These are phyloP conservation scores for Harlomillsia oculata DNA, from an alignment of 1,140 invertebrate species.

Conservation along the genomic window DNA sequence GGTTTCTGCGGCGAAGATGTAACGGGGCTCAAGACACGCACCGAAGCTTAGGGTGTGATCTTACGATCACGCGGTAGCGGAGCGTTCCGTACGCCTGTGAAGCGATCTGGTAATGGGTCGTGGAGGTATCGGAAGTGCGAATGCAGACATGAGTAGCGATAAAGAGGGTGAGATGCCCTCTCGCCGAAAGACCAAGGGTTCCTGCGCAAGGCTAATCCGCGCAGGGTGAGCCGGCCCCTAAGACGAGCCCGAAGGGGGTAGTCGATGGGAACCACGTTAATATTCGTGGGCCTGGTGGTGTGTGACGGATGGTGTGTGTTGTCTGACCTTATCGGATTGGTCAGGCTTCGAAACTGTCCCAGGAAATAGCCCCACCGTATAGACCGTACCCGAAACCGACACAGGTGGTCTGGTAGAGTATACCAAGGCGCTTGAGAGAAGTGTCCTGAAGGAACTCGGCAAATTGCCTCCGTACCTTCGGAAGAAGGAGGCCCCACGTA, in stretches of 20 bases:
- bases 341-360: constrained; percentile 22
- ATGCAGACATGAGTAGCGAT: constrained; percentile 41
- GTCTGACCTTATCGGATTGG: neutral
- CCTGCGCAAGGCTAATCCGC: constrained; percentile 39
- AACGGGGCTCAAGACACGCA: constrained; percentile 39
- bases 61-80: constrained; percentile 4
- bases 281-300: constrained; percentile 37
- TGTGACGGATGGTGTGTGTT: neutral
- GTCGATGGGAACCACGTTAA: constrained; percentile 41
- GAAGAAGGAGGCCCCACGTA: constrained; percentile 33
- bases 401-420: constrained; percentile 40
- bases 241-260: constrained; percentile 41
- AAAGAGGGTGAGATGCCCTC: constrained; percentile 39
- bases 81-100: constrained; percentile 24
- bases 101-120: constrained; percentile 37
- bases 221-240: constrained; percentile 41
- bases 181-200: constrained; percentile 41
- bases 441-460: constrained; percentile 39
- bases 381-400: constrained; percentile 41
- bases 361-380: constrained; percentile 25
- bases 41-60: constrained; percentile 37
- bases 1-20: constrained; percentile 40
- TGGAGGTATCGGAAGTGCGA: constrained; percentile 41
- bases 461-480: constrained; percentile 41
- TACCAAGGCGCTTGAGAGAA: constrained; percentile 41